phyloP scores from a whole-genome alignment of 1,140 invertebrate species.

The Pseudomyrmex concolor region DNA sequence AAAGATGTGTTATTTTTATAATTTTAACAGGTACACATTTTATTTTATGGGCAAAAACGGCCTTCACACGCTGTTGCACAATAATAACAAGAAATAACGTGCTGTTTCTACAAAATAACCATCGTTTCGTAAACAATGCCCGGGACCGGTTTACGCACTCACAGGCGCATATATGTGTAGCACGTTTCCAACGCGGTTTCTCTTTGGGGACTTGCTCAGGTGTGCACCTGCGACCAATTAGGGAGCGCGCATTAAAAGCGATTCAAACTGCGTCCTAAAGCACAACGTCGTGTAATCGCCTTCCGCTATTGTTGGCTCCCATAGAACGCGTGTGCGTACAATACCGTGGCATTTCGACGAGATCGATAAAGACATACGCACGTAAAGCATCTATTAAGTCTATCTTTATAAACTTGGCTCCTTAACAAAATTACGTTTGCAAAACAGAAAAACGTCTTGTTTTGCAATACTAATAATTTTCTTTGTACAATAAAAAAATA shows the following conservation, averaged over 20 bases:
- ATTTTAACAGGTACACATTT: background rate
- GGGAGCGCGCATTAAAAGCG: slow-evolving; percentile 48
- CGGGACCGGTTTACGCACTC: slow-evolving; percentile 29
- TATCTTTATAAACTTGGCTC: too few species aligned
- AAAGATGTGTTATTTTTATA: background rate
- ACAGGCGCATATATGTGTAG: slow-evolving; percentile 3
- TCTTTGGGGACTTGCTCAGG: slow-evolving; percentile 33
- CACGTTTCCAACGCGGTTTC: slow-evolving; percentile 33
- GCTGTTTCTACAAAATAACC: slow-evolving; percentile 31
- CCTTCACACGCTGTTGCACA: background rate
- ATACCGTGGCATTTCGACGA: slow-evolving; percentile 32
- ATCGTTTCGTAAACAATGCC: slow-evolving; percentile 45
- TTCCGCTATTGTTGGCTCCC: background rate
- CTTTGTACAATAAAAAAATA: too few species aligned
- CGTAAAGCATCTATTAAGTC: background rate
- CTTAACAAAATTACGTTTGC: too few species aligned
- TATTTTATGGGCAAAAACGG: slow-evolving; percentile 3
- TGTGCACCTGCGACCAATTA: slow-evolving; percentile 52
- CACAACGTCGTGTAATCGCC: slow-evolving; percentile 28
- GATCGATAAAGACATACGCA: slow-evolving; percentile 27
- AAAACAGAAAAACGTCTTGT: too few species aligned
- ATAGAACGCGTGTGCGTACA: slow-evolving; percentile 25
- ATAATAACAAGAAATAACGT: slow-evolving; percentile 13
- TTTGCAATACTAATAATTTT: too few species aligned
- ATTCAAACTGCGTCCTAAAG: slow-evolving; percentile 40